Conservation (phyloP, 1,140 invertebrate genomes). For the Leptinotarsa lineolata region DNA sequence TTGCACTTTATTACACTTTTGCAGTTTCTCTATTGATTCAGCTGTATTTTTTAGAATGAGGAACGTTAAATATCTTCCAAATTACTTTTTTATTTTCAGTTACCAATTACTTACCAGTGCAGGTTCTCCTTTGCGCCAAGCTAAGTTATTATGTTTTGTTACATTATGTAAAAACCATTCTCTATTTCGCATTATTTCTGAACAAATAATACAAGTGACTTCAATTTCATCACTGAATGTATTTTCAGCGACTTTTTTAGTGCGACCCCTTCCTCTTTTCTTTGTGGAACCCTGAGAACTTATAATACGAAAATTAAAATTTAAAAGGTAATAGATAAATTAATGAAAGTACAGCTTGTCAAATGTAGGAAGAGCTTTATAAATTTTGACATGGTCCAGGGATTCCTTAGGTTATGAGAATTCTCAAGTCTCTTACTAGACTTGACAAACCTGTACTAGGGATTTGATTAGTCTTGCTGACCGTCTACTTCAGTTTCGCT, state of each 20-base stretch:
- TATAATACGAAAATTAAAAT: not conserved
- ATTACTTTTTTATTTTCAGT: too few species aligned
- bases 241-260: not conserved
- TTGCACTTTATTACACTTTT: too few species aligned
- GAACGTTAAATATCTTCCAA: too few species aligned
- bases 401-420: too few species aligned
- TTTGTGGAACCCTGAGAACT: not conserved
- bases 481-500: not conserved
- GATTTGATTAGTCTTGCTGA: not conserved
- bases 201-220: constrained; percentile 33
- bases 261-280: not conserved
- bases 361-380: too few species aligned
- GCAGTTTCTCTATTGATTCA: too few species aligned
- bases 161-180: constrained; percentile 34
- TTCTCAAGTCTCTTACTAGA: too few species aligned
- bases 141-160: constrained; percentile 30
- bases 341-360: not conserved
- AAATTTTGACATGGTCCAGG: too few species aligned
- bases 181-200: constrained; percentile 18
- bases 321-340: not conserved
- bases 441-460: too few species aligned
- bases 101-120: constrained; percentile 23
- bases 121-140: constrained; percentile 29
- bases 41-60: too few species aligned
- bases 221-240: constrained; percentile 20